These are phyloP conservation scores for Diglossa brunneiventris DNA, from an alignment of 2,113 vertebrate species.

Conservation along the genomic window DNA sequence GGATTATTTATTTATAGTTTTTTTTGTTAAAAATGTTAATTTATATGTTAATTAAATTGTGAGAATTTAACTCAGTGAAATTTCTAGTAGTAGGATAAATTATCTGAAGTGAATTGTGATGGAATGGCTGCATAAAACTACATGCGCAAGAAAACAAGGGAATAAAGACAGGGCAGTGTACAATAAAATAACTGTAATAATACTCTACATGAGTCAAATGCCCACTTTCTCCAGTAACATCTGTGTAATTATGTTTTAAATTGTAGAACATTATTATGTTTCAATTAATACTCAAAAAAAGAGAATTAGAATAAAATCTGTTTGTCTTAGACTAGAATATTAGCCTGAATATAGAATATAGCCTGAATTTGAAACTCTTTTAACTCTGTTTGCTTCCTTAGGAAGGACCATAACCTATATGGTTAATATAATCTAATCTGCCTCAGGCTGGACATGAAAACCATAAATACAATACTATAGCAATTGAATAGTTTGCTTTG, in stretches of 20 bases:
- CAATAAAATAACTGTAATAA: not conserved
- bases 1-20: not conserved
- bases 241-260: not conserved
- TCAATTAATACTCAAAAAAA: not conserved
- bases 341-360: no score
- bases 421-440: not conserved
- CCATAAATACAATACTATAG: not conserved
- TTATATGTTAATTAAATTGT: conserved; percentile 1
- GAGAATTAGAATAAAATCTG: not conserved
- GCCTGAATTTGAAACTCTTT: not conserved
- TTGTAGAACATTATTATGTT: not conserved
- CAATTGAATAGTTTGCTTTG: not conserved
- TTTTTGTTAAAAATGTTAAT: not conserved
- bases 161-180: not conserved
- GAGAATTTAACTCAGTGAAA: not conserved
- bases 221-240: not conserved
- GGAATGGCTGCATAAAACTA: not conserved
- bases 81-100: not conserved
- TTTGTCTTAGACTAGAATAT: not conserved
- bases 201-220: not conserved
- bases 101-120: not conserved
- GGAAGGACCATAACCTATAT: not conserved
- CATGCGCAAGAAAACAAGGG: not conserved
- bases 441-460: not conserved
- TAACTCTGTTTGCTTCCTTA: not conserved